These are phyloP conservation scores for Ophioderma brevispina DNA, from an alignment of 35 echinoderm and acorn worm species.

Conservation along the genomic window DNA sequence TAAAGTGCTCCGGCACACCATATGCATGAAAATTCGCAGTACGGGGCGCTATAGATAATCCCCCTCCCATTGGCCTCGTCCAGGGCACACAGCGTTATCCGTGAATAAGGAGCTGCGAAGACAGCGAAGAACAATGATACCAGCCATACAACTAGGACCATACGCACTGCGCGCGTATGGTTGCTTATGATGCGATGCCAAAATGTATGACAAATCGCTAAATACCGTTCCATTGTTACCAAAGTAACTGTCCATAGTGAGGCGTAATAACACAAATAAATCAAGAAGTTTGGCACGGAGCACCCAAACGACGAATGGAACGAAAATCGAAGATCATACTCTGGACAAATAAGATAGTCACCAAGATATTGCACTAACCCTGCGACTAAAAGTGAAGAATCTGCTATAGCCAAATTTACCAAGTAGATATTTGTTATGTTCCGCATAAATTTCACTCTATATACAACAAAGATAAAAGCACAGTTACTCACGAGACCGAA, in stretches of 20 bases:
- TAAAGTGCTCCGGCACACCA: neutral
- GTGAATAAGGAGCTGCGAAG: neutral
- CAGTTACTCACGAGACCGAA: neutral
- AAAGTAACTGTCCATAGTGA: neutral
- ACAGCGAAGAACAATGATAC: neutral
- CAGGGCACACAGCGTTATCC: neutral
- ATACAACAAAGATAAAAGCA: neutral
- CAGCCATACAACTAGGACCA: neutral
- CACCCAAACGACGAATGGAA: neutral
- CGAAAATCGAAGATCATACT: neutral
- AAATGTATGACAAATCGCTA: neutral
- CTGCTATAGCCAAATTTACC: neutral
- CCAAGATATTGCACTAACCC: neutral
- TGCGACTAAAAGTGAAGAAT: neutral
- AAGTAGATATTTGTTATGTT: slow-evolving; percentile 17
- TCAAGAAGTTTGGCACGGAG: neutral
- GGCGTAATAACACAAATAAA: neutral
- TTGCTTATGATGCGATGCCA: neutral
- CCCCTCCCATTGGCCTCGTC: neutral
- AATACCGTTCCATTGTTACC: neutral
- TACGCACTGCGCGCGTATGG: neutral
- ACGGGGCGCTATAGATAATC: neutral
- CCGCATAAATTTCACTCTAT: neutral
- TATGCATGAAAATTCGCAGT: neutral
- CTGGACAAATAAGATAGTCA: neutral